Percentiles rank a stretch among this genome's conserved stretches.
phyloP scores from a whole-genome alignment of 2,113 vertebrate species.

The Dromaius novaehollandiae region DNA sequence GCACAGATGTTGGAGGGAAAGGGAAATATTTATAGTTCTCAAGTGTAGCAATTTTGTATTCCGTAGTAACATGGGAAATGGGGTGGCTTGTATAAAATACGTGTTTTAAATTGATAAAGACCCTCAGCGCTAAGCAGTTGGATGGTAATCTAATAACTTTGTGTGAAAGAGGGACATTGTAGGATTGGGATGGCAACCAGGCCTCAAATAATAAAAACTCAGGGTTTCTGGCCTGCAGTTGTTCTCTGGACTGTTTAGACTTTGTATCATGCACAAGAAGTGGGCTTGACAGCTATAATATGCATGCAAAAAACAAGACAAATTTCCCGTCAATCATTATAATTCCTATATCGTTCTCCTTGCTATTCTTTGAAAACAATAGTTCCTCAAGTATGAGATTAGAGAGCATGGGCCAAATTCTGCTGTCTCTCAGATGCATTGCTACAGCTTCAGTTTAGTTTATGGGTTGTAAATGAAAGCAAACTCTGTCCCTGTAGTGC shows the following conservation, averaged over 20 bases:
- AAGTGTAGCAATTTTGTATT: background rate
- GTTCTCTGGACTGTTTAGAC: background rate
- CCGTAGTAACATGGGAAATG: background rate
- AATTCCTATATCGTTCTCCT: background rate
- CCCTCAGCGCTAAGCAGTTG: background rate
- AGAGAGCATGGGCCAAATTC: background rate
- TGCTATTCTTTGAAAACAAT: background rate
- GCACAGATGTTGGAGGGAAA: background rate
- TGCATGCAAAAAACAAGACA: background rate
- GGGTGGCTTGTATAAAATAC: background rate
- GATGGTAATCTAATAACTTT: background rate
- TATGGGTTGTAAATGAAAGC: background rate
- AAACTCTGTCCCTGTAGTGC: background rate
- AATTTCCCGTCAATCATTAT: background rate
- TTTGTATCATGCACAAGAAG: background rate
- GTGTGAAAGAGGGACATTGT: background rate
- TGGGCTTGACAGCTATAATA: background rate
- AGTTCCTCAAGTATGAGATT: background rate
- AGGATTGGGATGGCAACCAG: background rate
- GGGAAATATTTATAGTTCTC: background rate
- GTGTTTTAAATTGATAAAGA: background rate
- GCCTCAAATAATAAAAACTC: background rate
- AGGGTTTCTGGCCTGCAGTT: background rate
- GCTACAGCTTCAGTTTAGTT: background rate
- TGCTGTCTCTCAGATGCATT: background rate